Conservation (phyloP, 2,797 vertebrate genomes). For the Mionectes olivaceus region DNA sequence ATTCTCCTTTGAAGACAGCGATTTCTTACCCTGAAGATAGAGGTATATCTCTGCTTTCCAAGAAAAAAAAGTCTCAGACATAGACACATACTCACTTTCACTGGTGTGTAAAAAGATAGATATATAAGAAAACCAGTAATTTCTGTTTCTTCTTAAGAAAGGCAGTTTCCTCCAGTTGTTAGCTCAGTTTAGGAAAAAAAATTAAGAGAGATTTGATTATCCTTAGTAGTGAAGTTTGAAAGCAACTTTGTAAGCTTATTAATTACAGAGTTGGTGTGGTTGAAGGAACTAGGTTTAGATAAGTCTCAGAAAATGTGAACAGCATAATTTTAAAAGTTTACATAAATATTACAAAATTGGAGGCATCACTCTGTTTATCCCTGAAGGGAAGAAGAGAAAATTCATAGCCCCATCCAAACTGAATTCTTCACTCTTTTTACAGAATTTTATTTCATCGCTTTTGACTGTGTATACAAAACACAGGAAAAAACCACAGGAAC, state of each 20-base stretch:
- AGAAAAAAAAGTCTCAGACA: neutral
- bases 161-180: neutral
- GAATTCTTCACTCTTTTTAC: neutral
- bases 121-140: neutral
- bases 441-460: neutral
- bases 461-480: neutral
- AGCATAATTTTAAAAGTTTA: neutral
- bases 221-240: neutral
- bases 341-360: slow-evolving; percentile 22
- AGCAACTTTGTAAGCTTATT: neutral
- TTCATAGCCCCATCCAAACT: neutral
- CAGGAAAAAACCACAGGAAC: neutral
- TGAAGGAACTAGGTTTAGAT: neutral
- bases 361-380: slow-evolving; percentile 12
- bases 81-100: neutral
- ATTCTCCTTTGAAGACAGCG: neutral
- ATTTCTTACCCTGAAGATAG: neutral
- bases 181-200: neutral
- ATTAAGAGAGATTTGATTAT: neutral
- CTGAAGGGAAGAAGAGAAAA: slow-evolving; percentile 5
- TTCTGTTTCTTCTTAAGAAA: neutral
- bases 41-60: neutral
- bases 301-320: neutral
- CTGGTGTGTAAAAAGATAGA: fast-evolving
- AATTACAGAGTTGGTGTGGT: neutral